These are phyloP conservation scores for Melospiza georgiana DNA, from an alignment of 2,113 vertebrate species.

Conservation along the genomic window DNA sequence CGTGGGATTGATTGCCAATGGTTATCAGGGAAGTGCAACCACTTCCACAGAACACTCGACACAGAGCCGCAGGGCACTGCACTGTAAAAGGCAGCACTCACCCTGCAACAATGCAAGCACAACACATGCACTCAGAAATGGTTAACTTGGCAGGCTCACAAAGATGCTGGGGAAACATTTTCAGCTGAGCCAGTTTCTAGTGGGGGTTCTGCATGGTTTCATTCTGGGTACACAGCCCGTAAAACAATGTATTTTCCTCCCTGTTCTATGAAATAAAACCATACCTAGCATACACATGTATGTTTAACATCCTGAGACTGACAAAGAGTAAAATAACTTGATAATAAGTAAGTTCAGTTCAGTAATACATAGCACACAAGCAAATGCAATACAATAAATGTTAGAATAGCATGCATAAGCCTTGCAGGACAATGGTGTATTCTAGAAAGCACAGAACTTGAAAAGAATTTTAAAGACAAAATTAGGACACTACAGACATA, in stretches of 20 bases:
- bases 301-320: neutral
- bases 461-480: neutral
- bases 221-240: neutral
- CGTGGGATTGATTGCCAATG: neutral
- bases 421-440: rapidly evolving
- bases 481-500: neutral
- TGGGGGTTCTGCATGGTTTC: neutral
- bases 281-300: neutral
- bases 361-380: neutral
- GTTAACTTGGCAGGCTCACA: neutral
- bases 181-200: neutral
- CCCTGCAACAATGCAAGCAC: neutral
- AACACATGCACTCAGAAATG: neutral
- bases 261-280: neutral
- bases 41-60: neutral
- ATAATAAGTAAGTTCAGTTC: neutral
- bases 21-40: neutral
- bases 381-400: neutral
- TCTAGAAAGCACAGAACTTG: neutral
- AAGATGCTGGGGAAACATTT: neutral
- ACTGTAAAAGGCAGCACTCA: neutral
- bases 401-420: neutral
- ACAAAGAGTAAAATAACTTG: neutral
- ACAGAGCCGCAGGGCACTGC: neutral
- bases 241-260: neutral